Percentiles rank a stretch among this genome's conserved stretches.
These are phyloP conservation scores for Pteronotus mesoamericanus DNA, from an alignment of 2,797 vertebrate species.

Conservation along the genomic window DNA sequence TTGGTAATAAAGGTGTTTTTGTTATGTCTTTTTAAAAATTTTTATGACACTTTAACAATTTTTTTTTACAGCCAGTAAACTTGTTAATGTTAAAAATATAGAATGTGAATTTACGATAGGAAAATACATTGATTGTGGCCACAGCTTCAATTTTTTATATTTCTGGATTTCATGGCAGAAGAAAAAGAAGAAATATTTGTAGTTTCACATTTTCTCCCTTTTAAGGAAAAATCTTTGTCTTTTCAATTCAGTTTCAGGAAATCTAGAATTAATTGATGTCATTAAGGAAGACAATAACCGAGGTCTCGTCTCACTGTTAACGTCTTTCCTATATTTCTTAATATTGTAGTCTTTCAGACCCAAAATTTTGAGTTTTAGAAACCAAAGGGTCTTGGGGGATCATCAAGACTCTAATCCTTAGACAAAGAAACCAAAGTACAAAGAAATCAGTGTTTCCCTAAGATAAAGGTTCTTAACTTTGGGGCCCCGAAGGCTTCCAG, in stretches of 20 bases:
- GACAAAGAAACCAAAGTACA: background rate
- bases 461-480: background rate
- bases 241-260: background rate
- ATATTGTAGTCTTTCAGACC: background rate
- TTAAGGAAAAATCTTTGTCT: background rate
- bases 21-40: background rate
- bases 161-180: background rate
- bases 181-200: background rate
- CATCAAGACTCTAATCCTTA: background rate
- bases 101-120: background rate
- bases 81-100: background rate
- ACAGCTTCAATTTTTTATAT: background rate
- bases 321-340: background rate
- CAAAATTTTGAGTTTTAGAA: slow-evolving; percentile 1
- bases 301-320: too few relatives aligned
- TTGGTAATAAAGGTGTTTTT: background rate
- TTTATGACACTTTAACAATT: background rate
- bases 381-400: background rate
- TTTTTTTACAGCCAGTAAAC: background rate
- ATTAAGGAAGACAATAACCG: background rate
- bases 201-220: background rate
- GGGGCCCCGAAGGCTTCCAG: background rate
- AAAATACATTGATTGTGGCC: background rate
- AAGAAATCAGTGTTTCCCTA: background rate
- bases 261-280: background rate